Base-by-base conservation (phyloP, 2,113 vertebrate species). In the Hystrix cristata region DNA sequence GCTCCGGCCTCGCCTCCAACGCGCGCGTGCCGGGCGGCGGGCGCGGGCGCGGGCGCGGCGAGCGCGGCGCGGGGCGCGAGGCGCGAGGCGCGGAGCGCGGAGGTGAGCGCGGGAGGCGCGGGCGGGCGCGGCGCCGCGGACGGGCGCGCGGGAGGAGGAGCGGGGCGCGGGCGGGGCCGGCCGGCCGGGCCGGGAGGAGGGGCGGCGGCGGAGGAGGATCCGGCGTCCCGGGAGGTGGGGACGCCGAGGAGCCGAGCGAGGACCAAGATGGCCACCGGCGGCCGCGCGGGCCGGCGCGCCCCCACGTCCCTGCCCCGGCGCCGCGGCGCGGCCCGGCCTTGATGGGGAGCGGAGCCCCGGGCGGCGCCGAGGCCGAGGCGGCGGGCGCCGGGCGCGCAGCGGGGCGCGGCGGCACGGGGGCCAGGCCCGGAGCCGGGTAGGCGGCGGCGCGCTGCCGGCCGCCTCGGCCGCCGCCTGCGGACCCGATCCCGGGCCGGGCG, bases 191-290 rank as follows among this genome's bases (percentile, higher is more conserved):
- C 81, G 7, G 97, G 48, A 93, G 97, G 98, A 97, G 97, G 96
- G 87, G 97, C 94, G 8, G 95, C 92, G 46, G 90, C 78, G 93
- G 95, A 97, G 97, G 97, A 97, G 97, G 98, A 96, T 96, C 95
- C 96, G 3, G 92, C 74, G 72, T 87, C 90, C 0, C 94, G 95
- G 84, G 86, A 87, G 86, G 31, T 72, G 74, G 46, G 74, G 21
- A 29, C 74, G 74, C 74, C 3, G 72, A 43, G 96, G 96, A 95
- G 95, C 96, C 95, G 98, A 93, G 95, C 98, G 97, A 95, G 98
- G 97, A 98, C 97, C 98, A 98, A 98, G 97, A 98, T 98, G 98
- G 98, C 98, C 98, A 98, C 98, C 98, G 76, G 78, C 97, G 87
- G 98, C 98, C 97, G 98, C 97, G 96, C 94, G 96, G 72, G 74